These are phyloP conservation scores for Nomada fucata DNA, from an alignment of 2,888 invertebrate genomes.

Conservation along the genomic window DNA sequence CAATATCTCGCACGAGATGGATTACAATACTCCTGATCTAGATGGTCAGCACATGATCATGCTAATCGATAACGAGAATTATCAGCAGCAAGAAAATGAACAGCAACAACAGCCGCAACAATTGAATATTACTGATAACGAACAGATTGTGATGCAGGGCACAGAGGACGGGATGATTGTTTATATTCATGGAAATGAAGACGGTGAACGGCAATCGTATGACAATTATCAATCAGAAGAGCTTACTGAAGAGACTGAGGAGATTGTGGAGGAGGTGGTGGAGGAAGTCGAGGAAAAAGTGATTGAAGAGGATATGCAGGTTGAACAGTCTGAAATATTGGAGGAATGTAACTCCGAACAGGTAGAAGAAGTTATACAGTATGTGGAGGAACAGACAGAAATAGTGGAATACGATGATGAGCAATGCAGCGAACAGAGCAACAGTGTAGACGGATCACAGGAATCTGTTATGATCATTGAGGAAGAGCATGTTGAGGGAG, in stretches of 20 bases:
- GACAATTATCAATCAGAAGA: slow-evolving; percentile 66
- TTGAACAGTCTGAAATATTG: slow-evolving; percentile 70
- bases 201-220: slow-evolving; percentile 69
- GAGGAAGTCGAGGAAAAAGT: slow-evolving; percentile 81
- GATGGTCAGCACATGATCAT: slow-evolving; percentile 82
- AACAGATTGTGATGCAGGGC: slow-evolving; percentile 80
- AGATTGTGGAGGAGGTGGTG: slow-evolving; percentile 80
- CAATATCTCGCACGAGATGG: slow-evolving; percentile 66
- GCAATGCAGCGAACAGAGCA: slow-evolving; percentile 70
- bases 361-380: slow-evolving; percentile 80
- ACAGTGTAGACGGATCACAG: slow-evolving; percentile 64
- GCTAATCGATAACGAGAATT: slow-evolving; percentile 78
- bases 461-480: slow-evolving; percentile 80
- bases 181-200: slow-evolving; percentile 79
- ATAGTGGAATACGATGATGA: slow-evolving; percentile 80
- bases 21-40: slow-evolving; percentile 83
- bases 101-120: slow-evolving; percentile 78
- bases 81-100: slow-evolving; percentile 70
- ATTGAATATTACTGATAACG: slow-evolving; percentile 76
- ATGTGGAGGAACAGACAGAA: slow-evolving; percentile 83
- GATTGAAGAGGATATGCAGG: slow-evolving; percentile 71
- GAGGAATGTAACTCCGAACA: slow-evolving; percentile 72
- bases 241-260: slow-evolving; percentile 72
- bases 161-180: slow-evolving; percentile 81
- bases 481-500: slow-evolving; percentile 77